Evolutionary conservation across 2,113 vertebrate species (phyloP).

Genomic region (Regulus satrapa): DNA sequence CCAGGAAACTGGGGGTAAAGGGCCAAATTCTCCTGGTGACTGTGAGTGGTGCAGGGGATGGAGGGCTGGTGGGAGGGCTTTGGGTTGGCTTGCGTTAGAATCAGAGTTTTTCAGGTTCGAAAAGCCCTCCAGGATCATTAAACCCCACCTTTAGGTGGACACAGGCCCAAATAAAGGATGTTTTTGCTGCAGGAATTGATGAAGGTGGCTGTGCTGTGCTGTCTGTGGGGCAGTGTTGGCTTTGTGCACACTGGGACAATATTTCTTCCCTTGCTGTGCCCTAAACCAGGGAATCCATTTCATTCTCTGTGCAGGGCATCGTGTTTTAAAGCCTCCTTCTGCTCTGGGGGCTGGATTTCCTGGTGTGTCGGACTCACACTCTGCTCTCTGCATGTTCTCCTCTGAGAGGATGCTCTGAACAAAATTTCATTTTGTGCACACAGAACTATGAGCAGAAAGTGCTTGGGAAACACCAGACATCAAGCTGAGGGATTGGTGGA

Average conservation of each 20-base stretch:
- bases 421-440: not conserved
- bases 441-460: not conserved
- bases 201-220: not conserved
- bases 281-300: not conserved
- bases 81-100: not conserved
- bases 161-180: not conserved
- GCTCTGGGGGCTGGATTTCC: not conserved
- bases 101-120: not conserved
- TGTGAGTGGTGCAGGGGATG: not conserved
- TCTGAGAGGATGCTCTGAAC: not conserved
- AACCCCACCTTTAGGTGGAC: not conserved
- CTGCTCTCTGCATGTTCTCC: not conserved
- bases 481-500: not conserved
- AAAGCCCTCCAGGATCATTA: not conserved
- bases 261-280: not conserved
- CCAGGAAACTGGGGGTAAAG: rapidly evolving
- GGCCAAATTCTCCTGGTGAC: not conserved
- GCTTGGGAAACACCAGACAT: not conserved
- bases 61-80: not conserved
- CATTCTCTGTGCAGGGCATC: not conserved
- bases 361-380: not conserved
- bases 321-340: not conserved
- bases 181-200: not conserved
- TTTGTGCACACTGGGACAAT: not conserved
- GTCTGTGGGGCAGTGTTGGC: not conserved